Conservation (phyloP, 2,888 invertebrate genomes). For the Peribatodes rhomboidaria region DNA sequence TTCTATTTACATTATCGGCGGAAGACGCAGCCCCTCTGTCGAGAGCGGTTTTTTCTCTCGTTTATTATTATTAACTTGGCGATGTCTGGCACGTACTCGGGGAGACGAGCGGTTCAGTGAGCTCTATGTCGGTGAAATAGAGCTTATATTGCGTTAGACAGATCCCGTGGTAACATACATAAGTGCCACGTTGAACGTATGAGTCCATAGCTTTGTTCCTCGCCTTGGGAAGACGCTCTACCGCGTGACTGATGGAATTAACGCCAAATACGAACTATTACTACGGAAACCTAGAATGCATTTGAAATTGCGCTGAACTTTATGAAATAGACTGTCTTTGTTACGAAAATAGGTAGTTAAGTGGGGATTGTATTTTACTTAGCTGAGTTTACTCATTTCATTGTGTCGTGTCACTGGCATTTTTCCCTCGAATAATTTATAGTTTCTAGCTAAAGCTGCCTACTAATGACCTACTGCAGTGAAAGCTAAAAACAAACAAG, state of each 20-base stretch:
- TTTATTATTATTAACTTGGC: constrained; percentile 83
- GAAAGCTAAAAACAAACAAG: no score
- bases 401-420: no score
- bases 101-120: constrained; percentile 4
- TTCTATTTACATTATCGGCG: constrained; percentile 75
- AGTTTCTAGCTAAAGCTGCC: no score
- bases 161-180: constrained; percentile 38
- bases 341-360: neutral
- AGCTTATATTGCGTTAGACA: constrained; percentile 18
- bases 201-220: constrained; percentile 38
- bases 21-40: constrained; percentile 80
- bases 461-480: no score
- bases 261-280: constrained; percentile 30
- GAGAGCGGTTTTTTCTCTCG: constrained; percentile 78
- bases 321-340: neutral
- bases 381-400: neutral
- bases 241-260: constrained; percentile 43
- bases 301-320: neutral
- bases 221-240: constrained; percentile 37
- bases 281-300: neutral
- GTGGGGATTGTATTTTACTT: neutral
- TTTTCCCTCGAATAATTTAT: no score
- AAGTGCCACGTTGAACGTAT: constrained; percentile 42
- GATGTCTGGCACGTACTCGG: constrained; percentile 52
- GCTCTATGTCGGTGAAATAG: constrained; percentile 16